A percentile compares a stretch with the other conserved stretches of the same genome.
Evolutionary conservation across 2,888 invertebrate species (phyloP).

Genomic region (Antheraea yamamai): DNA sequence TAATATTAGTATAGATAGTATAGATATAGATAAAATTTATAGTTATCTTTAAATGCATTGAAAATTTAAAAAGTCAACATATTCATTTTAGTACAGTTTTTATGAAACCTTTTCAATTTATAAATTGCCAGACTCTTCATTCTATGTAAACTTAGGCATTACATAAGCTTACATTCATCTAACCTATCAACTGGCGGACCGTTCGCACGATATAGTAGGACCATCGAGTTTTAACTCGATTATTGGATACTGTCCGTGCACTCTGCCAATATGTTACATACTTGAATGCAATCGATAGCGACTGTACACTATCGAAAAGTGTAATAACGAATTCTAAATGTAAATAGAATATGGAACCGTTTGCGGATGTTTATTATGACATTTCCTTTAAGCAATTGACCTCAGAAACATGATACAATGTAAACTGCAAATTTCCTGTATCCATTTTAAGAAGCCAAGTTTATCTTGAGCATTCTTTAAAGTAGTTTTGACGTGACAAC

Average conservation of each 20-base stretch:
- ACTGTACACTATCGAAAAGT: not conserved
- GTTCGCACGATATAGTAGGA: constrained; percentile 21
- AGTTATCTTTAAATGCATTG: not conserved
- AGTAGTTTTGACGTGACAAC: too few species aligned
- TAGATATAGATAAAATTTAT: not conserved
- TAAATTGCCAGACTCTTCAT: not conserved
- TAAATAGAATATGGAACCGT: not conserved
- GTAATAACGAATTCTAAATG: not conserved
- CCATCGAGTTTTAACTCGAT: constrained; percentile 31
- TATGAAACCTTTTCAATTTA: not conserved
- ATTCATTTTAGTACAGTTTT: not conserved
- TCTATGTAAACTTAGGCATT: not conserved
- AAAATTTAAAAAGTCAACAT: not conserved
- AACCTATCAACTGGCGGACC: not conserved
- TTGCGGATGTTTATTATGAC: not conserved
- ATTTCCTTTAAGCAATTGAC: not conserved
- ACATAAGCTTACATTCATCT: constrained; percentile 10
- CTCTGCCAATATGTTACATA: constrained; percentile 18
- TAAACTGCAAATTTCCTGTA: too few species aligned
- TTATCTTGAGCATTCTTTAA: too few species aligned
- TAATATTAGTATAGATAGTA: too few species aligned
- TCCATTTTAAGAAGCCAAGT: too few species aligned
- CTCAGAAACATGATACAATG: too few species aligned
- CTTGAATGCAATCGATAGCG: constrained; percentile 7
- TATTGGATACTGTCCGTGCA: constrained; percentile 25